Base-by-base conservation (phyloP, 2,888 invertebrate genomes). In the Andrena trimmerana region DNA sequence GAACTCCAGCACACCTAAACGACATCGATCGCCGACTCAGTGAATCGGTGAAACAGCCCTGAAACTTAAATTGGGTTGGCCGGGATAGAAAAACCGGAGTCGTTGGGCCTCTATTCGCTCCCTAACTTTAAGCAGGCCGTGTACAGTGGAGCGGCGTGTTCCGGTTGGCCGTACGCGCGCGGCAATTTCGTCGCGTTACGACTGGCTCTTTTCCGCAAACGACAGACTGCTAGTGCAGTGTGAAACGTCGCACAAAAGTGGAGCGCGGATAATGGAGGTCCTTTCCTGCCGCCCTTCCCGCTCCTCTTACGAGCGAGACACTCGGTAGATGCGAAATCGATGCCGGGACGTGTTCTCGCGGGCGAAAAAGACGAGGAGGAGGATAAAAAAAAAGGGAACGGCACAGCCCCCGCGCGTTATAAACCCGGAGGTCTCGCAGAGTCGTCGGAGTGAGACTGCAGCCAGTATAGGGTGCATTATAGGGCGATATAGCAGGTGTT, bases 261-360 rank as follows among this genome's bases (percentile, higher is more conserved):
- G 84, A 70, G 71, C 84, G 60, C 84, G 79, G 75, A 79, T 88
- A 88, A 86, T 84, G 88, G 82, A 84, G 69, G 86, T 86, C 83
- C 83, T 84, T 84, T 81, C 75, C 77, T 50, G 57, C 57, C 52
- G 33, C 57, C 59, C 36, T 52, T 29, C 24, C 57, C 63, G 42
- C 27, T 33, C 57, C 67, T 65, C 67, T 75, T 81, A 78, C 70
- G 83, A 85, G 48, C 85, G 74, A 69, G 86, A 89, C 85, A 74
- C 84, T 72, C 81, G 83, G 83, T 84, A 83, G 86, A 89, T 85
- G 89, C 69, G 88, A 89, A 89, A 89, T 89, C 89, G 89, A 89
- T 89, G 86, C 83, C 59, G 78, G 83, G 70, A 85, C 79, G 82
- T 70, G 80, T 75, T 62, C 76, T n/a, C 33, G 77, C 78, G 36